Base-by-base conservation (phyloP, 92 coral and sea anemone genomes). In the Heliopora coerulea region DNA sequence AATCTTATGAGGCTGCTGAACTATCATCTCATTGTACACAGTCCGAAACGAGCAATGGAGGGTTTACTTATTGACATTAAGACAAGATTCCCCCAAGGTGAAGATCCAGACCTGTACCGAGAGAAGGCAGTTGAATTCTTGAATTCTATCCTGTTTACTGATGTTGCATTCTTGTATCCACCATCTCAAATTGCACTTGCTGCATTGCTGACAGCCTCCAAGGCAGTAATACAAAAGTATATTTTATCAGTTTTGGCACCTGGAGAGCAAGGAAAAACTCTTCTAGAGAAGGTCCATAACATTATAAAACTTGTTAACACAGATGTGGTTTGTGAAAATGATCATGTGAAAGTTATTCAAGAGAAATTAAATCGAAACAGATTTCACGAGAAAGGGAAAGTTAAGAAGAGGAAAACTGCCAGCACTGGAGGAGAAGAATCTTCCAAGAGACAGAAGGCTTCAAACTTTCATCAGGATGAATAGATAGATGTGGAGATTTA, bases 111-210 rank as follows among this genome's bases (percentile, higher is more conserved):
- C 21, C 81, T 44, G 63, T 95, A 91, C 91, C 86, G 99, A 19
- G 65, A 85, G 21, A 65, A 56, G 35, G 89, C 95, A 1, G 89
- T 85, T n/a, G 89, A 86, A 15, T 95, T 95, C 62, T 86, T 95
- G 10, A 74, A 84, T n/a, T 33, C 80, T 42, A 84, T 87, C 26
- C 80, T 95, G 12, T 59, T 65, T 35, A 91, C 89, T 6, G 96
- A 91, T 80, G 85, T 83, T 14, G 82, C 65, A 19, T 82, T 95
- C 31, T 78, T 84, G 60, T 88, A 66, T 59, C 73, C 99, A 10
- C 99, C 99, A 23, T 95, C 99, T 12, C 99, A 95, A 81, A 79
- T 95, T 59, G 96, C 95, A 19, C 89, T 95, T 56, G 99, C 96
- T 19, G 95, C 96, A 14, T 79, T 95, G n/a, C 69, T 77, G 29